Base-by-base conservation (phyloP, 2,888 invertebrate species). In the Thymelicus sylvestris region DNA sequence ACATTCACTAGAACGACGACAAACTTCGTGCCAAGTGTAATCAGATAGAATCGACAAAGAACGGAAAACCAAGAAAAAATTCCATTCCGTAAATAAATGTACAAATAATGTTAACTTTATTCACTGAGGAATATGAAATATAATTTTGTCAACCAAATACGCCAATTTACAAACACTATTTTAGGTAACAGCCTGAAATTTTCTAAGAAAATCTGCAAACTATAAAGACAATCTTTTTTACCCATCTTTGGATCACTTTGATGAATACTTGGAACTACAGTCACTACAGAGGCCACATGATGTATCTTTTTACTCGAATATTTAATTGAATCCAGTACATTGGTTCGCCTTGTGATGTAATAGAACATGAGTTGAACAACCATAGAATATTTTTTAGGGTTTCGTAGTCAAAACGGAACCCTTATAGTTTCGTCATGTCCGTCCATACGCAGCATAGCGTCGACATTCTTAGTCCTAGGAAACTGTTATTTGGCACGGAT, bases 21-120 rank as follows among this genome's bases (percentile, higher is more conserved):
- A 38, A 59, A 57, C 66, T 73, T 76, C 75, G 78, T 81, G 83
- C 80, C 80, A 81, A 83, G 68, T 75, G 76, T 78, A 79, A 80
- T 81, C 79, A 74, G 74, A 74, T 74, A 44, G 74, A 74, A 80
- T 79, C 77, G 71, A 61, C 64, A 63, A 50, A 47, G 60, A 55
- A 63, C 61, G 62, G 63, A 39, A 69, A 69, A 69, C 68, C 63
- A 24, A 55, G 55, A 57, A 38, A 57, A 63, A 7, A 57, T 41
- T 57, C 67, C 60, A 55, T n/a, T 55, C 55, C 24, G 60, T 55
- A 68, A 65, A 71, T 60, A 50, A 7, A 52, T 60, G 69, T 66
- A 55, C 62, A 61, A 47, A 60, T 55, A 70, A 66, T 68, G 66
- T 72, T 52, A 73, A 74, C 72, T 70, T 74, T 75, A 76, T 75